Base-by-base conservation (phyloP, 2,888 invertebrate species). In the Stictocephala bisonia region DNA sequence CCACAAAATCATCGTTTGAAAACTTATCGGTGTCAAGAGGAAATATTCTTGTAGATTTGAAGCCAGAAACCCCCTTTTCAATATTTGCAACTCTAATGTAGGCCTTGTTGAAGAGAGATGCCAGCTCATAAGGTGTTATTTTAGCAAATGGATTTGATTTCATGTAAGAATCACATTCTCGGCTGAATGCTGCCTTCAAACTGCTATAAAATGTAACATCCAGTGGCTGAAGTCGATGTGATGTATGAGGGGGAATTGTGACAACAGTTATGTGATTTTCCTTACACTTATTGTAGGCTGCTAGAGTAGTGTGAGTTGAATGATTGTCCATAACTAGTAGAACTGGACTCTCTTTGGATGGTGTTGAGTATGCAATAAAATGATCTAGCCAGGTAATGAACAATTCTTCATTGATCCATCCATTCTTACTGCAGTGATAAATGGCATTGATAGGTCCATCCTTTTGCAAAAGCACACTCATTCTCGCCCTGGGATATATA, bases 191-290 rank as follows among this genome's bases (percentile, higher is more conserved):
- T 13, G 64, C 41, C 22, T 64, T 64, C 20, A 64, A 22, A 24
- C 64, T 35, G 41, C 41, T 64, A n/a, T 13, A 64, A 13, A 64
- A 1, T 2, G 66, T 24, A 6, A 66, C 44, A 26, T 66, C 66
- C 24, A 66, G 26, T 15, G 66, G 66, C 40, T 66, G 66, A n/a
- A 44, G 48, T 13, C 41, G 31, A 15, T 66, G 66, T 3, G 53
- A 26, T 3, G 4, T 6, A 26, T 53, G 53, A 2, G 53, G 53
- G 3, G 53, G 53, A 4, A 53, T 11, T 3, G 24, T 53, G 2
- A 53, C 26, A 1, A 53, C n/a, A n/a, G n/a, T n/a, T 53, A 53
- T 22, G 4, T 27, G 7, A 2, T 53, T 53, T 13, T 11, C 13
- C n/a, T 22, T 53, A 4, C 26, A 53, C 24, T 26, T 13, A 3